A percentile compares a stretch with the other conserved stretches of the same genome.
These are phyloP conservation scores for Thunnus thynnus DNA, from an alignment of 2,113 vertebrate species.

Conservation along the genomic window DNA sequence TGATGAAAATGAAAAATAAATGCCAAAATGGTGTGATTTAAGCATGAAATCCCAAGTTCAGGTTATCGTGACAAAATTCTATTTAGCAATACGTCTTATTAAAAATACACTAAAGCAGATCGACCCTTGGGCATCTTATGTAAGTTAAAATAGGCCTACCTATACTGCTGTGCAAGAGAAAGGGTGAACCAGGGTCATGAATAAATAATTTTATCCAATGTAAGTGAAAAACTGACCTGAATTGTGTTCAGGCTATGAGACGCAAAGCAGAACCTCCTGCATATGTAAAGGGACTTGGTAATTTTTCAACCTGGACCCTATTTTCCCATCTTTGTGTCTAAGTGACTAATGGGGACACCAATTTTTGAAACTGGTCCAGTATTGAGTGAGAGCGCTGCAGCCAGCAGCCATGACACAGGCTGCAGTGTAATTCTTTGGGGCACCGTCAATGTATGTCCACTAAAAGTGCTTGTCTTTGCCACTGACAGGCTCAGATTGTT, in stretches of 20 bases:
- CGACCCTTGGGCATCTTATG: not conserved
- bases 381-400: no score
- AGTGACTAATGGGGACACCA: no score
- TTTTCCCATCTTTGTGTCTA: no score
- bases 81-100: not conserved
- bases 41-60: not conserved
- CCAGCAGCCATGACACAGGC: no score
- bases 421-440: no score
- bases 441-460: no score
- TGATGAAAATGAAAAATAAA: not conserved
- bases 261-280: constrained; percentile 27
- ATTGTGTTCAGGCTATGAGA: not conserved
- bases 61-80: not conserved
- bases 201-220: constrained; percentile 56
- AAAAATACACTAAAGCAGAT: constrained; percentile 21
- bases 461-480: no score
- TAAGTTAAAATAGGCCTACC: constrained; percentile 41
- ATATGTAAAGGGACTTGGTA: not conserved
- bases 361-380: no score
- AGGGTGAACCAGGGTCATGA: constrained; percentile 45
- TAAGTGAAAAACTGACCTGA: constrained; percentile 11
- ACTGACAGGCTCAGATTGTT: no score
- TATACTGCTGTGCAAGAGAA: constrained; percentile 26
- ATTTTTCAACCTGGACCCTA: no score
- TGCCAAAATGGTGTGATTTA: not conserved